phyloP scores from a whole-genome alignment of 1,140 invertebrate species.

The Drosophila parvula region DNA sequence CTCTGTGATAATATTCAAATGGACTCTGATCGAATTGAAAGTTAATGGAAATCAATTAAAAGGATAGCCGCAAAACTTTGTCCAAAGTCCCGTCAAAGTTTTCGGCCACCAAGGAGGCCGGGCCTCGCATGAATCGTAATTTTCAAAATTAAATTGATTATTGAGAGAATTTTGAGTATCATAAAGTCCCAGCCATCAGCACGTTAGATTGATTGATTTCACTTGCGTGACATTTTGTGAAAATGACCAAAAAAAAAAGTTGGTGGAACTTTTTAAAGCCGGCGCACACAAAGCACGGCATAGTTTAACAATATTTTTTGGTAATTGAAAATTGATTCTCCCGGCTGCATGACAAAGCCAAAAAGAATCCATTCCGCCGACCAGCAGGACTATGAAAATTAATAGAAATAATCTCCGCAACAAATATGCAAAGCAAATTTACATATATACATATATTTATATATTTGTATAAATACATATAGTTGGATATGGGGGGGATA shows the following conservation, averaged over 20 bases:
- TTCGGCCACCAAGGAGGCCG: slow-evolving; percentile 4
- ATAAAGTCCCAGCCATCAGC: slow-evolving; percentile 19
- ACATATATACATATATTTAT: slow-evolving; percentile 18
- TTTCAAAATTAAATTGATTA: slow-evolving; percentile 77
- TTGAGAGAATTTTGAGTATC: slow-evolving; percentile 42
- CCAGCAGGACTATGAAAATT: slow-evolving; percentile 50
- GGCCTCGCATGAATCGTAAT: slow-evolving; percentile 72
- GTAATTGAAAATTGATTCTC: slow-evolving; percentile 79
- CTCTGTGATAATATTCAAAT: slow-evolving; percentile 50
- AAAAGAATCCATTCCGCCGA: slow-evolving; percentile 15
- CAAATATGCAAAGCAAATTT: slow-evolving; percentile 54
- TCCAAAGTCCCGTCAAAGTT: slow-evolving; percentile 20
- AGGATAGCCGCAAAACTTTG: slow-evolving; percentile 36
- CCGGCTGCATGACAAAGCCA: slow-evolving; percentile 38
- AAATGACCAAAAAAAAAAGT: slow-evolving; percentile 53
- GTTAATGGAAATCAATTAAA: slow-evolving; percentile 57
- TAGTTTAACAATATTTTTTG: slow-evolving; percentile 56
- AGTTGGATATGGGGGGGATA: not conserved
- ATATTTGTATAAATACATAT: not conserved
- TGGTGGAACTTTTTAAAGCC: slow-evolving; percentile 58
- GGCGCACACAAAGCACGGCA: slow-evolving; percentile 36
- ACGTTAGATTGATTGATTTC: slow-evolving; percentile 67
- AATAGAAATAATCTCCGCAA: slow-evolving; percentile 58
- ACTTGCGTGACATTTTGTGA: slow-evolving; percentile 65
- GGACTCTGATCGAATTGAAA: slow-evolving; percentile 54